A percentile compares a stretch with the other conserved stretches of the same genome.
Evolutionary conservation across 2,888 invertebrate species (phyloP).

Genomic region (Xestia rhomboidea): DNA sequence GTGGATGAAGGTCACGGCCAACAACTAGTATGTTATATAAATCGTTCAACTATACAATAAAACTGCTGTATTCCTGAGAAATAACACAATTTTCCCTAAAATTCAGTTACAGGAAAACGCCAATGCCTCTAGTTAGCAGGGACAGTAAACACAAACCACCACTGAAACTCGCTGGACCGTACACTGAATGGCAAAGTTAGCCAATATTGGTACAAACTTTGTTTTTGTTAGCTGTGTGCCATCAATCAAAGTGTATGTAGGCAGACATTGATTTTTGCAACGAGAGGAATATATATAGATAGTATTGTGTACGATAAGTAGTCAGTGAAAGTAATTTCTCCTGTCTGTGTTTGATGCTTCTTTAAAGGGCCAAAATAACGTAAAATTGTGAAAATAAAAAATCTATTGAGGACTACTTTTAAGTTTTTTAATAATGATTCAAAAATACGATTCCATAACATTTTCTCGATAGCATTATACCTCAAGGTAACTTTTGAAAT

Average conservation of each 20-base stretch:
- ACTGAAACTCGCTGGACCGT: not conserved
- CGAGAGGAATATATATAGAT: no score
- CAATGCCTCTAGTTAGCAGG: not conserved
- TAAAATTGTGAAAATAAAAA: no score
- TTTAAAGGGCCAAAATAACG: no score
- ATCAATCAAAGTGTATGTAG: conserved; percentile 18
- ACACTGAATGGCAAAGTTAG: conserved; percentile 24
- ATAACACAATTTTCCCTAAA: not conserved
- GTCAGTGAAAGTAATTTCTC: not conserved
- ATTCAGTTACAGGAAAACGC: not conserved
- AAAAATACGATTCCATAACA: no score
- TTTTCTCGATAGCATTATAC: no score
- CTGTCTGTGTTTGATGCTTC: not conserved
- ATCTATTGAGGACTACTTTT: no score
- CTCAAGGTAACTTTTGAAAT: no score
- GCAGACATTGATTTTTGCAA: not conserved
- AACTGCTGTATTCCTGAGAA: not conserved
- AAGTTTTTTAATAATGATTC: no score
- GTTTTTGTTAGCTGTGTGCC: conserved; percentile 13
- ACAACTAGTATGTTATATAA: no score
- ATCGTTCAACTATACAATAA: no score
- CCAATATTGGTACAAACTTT: conserved; percentile 47
- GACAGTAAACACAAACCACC: conserved; percentile 9
- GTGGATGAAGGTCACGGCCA: no score
- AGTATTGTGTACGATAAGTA: no score